phyloP scores from a whole-genome alignment of 1,140 invertebrate genomes.

The Pygmarrhopalites habei region DNA sequence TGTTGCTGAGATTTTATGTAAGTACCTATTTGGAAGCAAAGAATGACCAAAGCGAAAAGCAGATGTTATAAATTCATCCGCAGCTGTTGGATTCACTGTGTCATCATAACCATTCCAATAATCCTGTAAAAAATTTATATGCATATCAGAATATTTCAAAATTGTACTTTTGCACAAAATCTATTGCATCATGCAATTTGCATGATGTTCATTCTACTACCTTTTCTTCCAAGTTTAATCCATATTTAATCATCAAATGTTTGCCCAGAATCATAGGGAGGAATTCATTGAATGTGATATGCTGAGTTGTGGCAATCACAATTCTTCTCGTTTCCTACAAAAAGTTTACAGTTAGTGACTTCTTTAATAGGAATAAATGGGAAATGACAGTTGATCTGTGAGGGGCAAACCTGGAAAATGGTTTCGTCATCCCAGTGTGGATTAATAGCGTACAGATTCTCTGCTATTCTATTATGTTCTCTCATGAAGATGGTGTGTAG shows the following conservation, averaged over 20 bases:
- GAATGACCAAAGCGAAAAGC: conserved; percentile 88
- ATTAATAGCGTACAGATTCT: conserved; percentile 46
- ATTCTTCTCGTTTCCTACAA: conserved; percentile 32
- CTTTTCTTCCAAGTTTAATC: conserved; percentile 38
- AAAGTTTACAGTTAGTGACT: too few species aligned
- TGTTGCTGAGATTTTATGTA: conserved; percentile 23
- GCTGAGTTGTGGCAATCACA: conserved; percentile 47
- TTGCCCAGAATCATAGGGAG: conserved; percentile 52
- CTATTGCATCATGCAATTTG: too few species aligned
- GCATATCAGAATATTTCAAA: background rate
- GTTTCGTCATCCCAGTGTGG: conserved; percentile 53
- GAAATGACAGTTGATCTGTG: too few species aligned
- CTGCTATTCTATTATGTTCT: conserved; percentile 50
- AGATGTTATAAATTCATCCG: conserved; percentile 77
- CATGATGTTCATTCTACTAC: too few species aligned
- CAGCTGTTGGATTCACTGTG: conserved; percentile 73
- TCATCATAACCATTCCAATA: conserved; percentile 85
- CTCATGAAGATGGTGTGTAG: conserved; percentile 48
- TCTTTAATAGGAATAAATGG: too few species aligned
- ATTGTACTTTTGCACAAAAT: too few species aligned
- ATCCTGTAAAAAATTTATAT: conserved; percentile 42
- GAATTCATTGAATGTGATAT: conserved; percentile 53
- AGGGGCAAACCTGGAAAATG: conserved; percentile 48
- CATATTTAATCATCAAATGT: conserved; percentile 45
- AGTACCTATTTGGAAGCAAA: conserved; percentile 72